Evolutionary conservation across 2,113 vertebrate genomes (phyloP), one percentile per base, ranked within the genome.

Genomic region (Pao palembangensis): DNA sequence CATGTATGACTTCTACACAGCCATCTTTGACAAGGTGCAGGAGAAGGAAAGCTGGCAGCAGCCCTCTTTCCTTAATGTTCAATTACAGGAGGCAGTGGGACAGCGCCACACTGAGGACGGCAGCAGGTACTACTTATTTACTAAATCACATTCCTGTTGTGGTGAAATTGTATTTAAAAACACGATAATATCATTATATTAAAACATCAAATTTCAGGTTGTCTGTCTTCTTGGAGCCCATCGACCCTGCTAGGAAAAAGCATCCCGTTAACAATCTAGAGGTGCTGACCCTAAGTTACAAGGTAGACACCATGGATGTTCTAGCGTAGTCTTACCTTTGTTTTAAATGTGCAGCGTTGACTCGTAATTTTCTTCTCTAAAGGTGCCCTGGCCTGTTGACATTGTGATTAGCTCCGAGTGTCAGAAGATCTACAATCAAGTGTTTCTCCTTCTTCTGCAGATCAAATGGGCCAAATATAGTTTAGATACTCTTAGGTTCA

Each of bases 311-410:
- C 7, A 4, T 19, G 3, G 55, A 61, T 20, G 3, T 28, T 1
- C 28, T 16, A 3, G 0, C 47, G 25, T 0, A 0, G 8, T 14
- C 25, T 25, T 20, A 16, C 2, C 58, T 34, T 0, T 15, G 14
- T 38, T 56, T 25, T 52, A 2, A 58, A 2, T 6, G 38, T 15
- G 44, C 25, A 3, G 11, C 5, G 10, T 15, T 69, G 21, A 61
- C 7, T 17, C 2, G 18, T 23, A 17, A 7, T 51, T 14, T 14
- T 49, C n/a, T 18, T 21, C 19, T 63, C 25, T 21, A 1, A 76
- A 99, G 97, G 96, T 98, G 58, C 96, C 96, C n/a, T 99, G 97
- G 97, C 97, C 97, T 42, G 96, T 99, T 19, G 96, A 98, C 80
- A 98, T 99, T 55, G 97, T 99, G 68, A 98, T 99, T 89, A 99